Base-by-base conservation (phyloP, 2,113 vertebrate species). In the Melanostigma gelatinosum region DNA sequence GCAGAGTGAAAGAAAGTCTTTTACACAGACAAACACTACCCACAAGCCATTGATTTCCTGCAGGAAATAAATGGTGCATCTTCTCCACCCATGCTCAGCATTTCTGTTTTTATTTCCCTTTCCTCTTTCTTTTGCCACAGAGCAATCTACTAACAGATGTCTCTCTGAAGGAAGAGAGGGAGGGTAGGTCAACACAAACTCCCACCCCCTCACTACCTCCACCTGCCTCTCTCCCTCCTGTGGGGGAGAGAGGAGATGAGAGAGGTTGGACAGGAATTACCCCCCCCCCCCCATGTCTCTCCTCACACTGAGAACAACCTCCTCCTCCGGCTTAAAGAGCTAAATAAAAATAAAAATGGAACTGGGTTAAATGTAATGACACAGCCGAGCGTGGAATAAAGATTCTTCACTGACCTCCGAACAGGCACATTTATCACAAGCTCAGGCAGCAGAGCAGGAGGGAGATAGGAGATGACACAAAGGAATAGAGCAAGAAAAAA, bases 61-160 rank as follows among this genome's bases (percentile, higher is more conserved):
- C 36, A 92, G 84, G 72, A 90, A 88, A 90, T 83, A 91, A 91
- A 89, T 50, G 60, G 64, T 52, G 69, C 64, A 38, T 82, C 61
- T 36, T 70, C 40, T 75, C 55, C 13, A 1, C 60, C 72, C 74
- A 70, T 71, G n/a, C 66, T 75, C 22, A 84, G 62, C 60, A 55
- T 42, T 55, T 74, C 61, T 73, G 48, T 13, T 60, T 77, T 66
- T 46, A 18, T 48, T 75, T 70, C 72, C 22, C 65, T 34, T 71
- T 76, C 29, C 27, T 42, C 22, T 70, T 18, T 66, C 55, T 27
- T 74, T 63, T 50, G 62, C 60, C 61, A 36, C 8, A 77, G 32
- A 60, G 34, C 34, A 29, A 22, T 62, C 22, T 46, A 57, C 32
- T 10, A 62, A 73, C 85, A 91, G 74, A 91, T 85, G 74, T 60